Conservation (phyloP, 2,888 invertebrate species). For the Sarcophaga carnaria region DNA sequence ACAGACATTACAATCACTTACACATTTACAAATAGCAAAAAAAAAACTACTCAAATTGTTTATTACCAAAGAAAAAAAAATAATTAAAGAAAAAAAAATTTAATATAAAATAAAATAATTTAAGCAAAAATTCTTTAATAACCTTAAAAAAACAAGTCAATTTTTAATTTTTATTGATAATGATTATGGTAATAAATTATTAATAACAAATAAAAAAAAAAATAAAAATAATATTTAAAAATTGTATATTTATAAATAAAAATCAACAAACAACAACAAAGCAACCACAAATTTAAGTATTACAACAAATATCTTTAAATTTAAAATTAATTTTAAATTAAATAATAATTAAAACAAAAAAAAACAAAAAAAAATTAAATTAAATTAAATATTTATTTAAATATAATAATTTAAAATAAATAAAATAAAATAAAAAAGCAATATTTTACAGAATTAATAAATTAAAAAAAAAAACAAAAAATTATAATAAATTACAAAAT, state of each 20-base stretch:
- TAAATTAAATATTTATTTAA: neutral
- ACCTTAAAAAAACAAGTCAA: conserved; percentile 59
- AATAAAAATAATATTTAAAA: conserved; percentile 29
- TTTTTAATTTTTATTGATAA: conserved; percentile 59
- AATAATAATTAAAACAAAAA: conserved; percentile 42
- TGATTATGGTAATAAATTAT: conserved; percentile 8
- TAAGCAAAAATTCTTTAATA: conserved; percentile 39
- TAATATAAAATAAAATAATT: neutral
- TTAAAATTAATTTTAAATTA: conserved; percentile 42
- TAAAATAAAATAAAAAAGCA: conserved; percentile 40
- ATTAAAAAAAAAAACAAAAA: neutral
- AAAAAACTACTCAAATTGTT: conserved; percentile 17
- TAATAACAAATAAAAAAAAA: neutral
- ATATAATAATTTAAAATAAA: conserved; percentile 13
- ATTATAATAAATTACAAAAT: neutral
- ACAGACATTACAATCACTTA: conserved; percentile 30
- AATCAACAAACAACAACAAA: conserved; percentile 32
- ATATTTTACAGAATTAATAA: conserved; percentile 46
- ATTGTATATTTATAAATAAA: conserved; percentile 55
- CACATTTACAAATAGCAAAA: conserved; percentile 2
- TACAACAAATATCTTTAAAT: conserved; percentile 21
- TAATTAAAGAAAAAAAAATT: conserved; percentile 4
- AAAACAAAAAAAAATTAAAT: neutral
- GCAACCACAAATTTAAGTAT: conserved; percentile 40
- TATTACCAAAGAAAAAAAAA: conserved; percentile 17